Base-by-base conservation (phyloP, 2,113 vertebrate genomes). In the Myxocyprinus asiaticus region DNA sequence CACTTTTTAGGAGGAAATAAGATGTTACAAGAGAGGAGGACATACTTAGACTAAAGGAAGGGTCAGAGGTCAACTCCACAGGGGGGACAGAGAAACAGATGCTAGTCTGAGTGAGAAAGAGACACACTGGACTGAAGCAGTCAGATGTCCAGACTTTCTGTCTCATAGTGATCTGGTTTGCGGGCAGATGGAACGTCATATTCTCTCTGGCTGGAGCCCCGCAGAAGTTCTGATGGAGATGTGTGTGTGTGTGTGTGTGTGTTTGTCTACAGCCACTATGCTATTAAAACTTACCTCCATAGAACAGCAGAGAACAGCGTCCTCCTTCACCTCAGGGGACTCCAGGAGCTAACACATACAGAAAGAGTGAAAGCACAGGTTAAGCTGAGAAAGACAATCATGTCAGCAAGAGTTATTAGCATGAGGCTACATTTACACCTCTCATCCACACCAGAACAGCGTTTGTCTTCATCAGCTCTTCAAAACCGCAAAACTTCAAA, bases 291-390 rank as follows among this genome's bases (percentile, higher is more conserved):
- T 65, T 93, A 99, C 98, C 96, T 99, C 98, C 96, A 99, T 97
- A 0, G 96, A 98, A 71, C 97, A 99, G 91, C 98, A 99, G 65
- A 99, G 94, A 61, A 99, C 97, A 0, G 98, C 96, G 0, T 99
- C 98, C 86, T 99, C 98, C 90, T 98, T 98, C 70, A 98, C 94
- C 50, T 98, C 95, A 84, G 94, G 93, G 78, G 96, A 98, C 82
- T 98, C 95, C 87, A 99, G 87, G 90, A 99, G 93, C 98, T 99
- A 82, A 67, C 7, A 9, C 9, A 70, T 51, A 86, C 45, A 79
- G n/a, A 4, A 9, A 47, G 14, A 67, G 15, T 47, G 44, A 67
- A 0, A 33, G 22, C 22, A 33, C 22, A 33, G 22, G 22, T 33
- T 33, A 33, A 1, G 22, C n/a, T n/a, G n/a, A n/a, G n/a, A n/a